phyloP scores from a whole-genome alignment of 2,113 vertebrate genomes.

The Podilymbus podiceps region DNA sequence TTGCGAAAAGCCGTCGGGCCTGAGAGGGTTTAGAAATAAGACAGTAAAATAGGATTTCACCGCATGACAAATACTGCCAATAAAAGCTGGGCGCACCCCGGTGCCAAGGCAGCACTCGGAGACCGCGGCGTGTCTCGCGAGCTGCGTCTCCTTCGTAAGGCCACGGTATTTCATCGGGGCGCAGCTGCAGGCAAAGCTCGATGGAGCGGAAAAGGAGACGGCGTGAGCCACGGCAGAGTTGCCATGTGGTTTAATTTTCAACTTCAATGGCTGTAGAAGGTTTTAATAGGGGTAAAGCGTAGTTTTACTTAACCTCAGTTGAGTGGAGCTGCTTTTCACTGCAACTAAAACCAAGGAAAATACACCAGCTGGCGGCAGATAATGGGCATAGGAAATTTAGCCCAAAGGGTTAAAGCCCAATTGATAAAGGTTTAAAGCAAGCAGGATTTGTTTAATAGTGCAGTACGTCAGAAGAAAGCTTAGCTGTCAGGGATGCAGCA shows the following conservation, averaged over 20 bases:
- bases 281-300: background rate
- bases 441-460: background rate
- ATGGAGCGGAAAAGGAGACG: background rate
- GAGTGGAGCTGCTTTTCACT: background rate
- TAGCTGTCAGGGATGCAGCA: background rate
- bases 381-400: background rate
- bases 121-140: fast-evolving
- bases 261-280: background rate
- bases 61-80: background rate
- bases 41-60: background rate
- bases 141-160: background rate
- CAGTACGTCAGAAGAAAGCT: background rate
- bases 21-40: background rate
- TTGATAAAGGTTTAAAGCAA: background rate
- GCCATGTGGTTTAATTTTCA: background rate
- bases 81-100: background rate
- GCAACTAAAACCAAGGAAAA: background rate
- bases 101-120: background rate
- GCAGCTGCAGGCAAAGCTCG: background rate
- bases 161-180: background rate
- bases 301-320: background rate
- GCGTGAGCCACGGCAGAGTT: fast-evolving
- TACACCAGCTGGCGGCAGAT: background rate
- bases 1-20: background rate
- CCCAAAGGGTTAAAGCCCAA: background rate